Percentiles rank a stretch among this genome's conserved stretches.
Evolutionary conservation across 2,113 vertebrate species (phyloP).

Genomic region (Carassius auratus): DNA sequence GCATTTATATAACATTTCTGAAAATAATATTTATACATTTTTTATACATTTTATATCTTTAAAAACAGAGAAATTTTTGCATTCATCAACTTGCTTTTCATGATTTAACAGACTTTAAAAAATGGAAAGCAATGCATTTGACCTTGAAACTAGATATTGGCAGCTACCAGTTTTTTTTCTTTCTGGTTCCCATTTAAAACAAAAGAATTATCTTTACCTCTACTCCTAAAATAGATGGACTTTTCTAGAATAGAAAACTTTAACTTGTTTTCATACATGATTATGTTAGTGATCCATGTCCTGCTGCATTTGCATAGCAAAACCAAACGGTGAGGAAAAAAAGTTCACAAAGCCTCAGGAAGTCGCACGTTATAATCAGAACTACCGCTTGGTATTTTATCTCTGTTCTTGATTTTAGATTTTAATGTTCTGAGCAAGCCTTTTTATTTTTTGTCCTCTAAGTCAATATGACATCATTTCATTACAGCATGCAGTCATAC

Average conservation of each 20-base stretch:
- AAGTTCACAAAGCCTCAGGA: not conserved
- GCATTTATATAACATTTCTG: not conserved
- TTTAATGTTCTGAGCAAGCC: not conserved
- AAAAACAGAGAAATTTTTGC: not conserved
- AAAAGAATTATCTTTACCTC: not conserved
- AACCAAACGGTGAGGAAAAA: not conserved
- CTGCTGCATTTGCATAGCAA: conserved; percentile 3
- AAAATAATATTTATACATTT: not conserved
- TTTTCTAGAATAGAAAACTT: not conserved
- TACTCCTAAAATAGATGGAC: not conserved
- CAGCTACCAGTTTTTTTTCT: not conserved
- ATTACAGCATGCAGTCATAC: not conserved
- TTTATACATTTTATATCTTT: not conserved
- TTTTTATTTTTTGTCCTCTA: not conserved
- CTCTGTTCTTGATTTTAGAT: not conserved
- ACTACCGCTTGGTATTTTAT: not conserved
- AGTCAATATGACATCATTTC: not conserved
- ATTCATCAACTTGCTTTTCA: not conserved
- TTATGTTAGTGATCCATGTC: not conserved
- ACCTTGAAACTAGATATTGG: not conserved
- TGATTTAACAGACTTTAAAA: not conserved
- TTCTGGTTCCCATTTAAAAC: not conserved
- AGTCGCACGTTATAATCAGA: not conserved
- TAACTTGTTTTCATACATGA: not conserved
- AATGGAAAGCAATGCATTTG: not conserved